Evolutionary conservation across 1,140 invertebrate genomes (phyloP), one percentile per base, ranked within the genome.

Genomic region (Amphibalanus amphitrite): DNA sequence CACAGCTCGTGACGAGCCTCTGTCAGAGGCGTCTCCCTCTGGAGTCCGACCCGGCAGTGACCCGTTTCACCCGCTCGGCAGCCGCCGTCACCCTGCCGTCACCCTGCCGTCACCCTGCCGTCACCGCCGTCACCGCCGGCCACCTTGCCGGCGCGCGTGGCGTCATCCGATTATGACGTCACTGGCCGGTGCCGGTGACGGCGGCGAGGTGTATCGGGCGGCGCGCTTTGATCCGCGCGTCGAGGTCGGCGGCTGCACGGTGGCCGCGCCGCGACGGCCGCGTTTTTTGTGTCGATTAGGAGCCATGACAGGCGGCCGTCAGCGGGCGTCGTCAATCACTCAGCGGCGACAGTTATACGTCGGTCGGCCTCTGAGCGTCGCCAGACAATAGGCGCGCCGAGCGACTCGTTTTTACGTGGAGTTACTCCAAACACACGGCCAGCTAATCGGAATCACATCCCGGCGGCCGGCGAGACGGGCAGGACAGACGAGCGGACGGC

Each of bases 161-260:
- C 47, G 47, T 59, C 47, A 59, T 59, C 47, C 47, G 47, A 59
- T 59, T 59, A 59, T 59, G 47, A 59, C 47, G 47, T 59, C 47
- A 59, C 47, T 20, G 13, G 33, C 33, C n/a, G 33, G 20, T 3
- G 3, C 47, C 17, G 47, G 47, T 23, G 47, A 59, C 47, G 47
- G 10, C 47, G 47, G 47, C 20, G 47, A 59, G 47, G 47, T 59
- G 47, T 59, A 59, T 8, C 47, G 47, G 6, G 47, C 47, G 47
- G 47, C 47, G 1, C 47, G 47, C 47, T 59, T 59, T 59, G 47
- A 59, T 59, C 47, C 13, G 47, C n/a, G 20, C 17, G 47, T 20
- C 47, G 47, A 59, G 47, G 47, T 59, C 47, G 23, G 47, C 13
- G 13, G 10, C 47, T 59, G 47, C 47, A 59, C 47, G 47, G 47